Evolutionary conservation across 2,797 vertebrate genomes (phyloP).

Genomic region (Lepidocolaptes lacrymiger): DNA sequence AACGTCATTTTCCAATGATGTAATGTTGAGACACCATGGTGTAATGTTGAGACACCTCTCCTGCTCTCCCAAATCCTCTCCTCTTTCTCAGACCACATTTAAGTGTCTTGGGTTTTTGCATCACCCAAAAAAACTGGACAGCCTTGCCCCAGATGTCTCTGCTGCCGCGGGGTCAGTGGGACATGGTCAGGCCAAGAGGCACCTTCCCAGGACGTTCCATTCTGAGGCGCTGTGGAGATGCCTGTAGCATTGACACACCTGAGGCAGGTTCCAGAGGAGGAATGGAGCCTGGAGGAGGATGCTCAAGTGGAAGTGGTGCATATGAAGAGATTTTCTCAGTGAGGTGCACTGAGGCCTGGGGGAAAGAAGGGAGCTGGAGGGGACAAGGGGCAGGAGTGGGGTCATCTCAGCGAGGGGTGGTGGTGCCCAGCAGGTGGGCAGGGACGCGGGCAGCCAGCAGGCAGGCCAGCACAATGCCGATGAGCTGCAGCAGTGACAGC

Average conservation of each 20-base stretch:
- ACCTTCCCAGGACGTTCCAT: background rate
- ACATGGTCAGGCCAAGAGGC: background rate
- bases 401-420: background rate
- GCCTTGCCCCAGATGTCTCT: background rate
- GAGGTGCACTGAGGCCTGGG: background rate
- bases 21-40: background rate
- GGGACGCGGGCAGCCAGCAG: slow-evolving; percentile 80
- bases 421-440: background rate
- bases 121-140: background rate
- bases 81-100: background rate
- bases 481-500: slow-evolving; percentile 81
- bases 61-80: background rate
- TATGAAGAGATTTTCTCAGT: background rate
- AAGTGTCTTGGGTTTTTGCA: background rate
- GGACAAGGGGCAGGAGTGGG: accelerated
- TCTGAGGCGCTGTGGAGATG: background rate
- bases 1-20: background rate
- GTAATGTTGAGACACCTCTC: background rate
- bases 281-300: background rate
- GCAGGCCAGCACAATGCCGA: slow-evolving; percentile 84
- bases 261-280: background rate
- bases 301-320: background rate
- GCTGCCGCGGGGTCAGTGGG: background rate
- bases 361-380: background rate
- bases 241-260: accelerated